Conservation (phyloP, 1,140 invertebrate genomes). For the Cyrtorhinus lividipennis region DNA sequence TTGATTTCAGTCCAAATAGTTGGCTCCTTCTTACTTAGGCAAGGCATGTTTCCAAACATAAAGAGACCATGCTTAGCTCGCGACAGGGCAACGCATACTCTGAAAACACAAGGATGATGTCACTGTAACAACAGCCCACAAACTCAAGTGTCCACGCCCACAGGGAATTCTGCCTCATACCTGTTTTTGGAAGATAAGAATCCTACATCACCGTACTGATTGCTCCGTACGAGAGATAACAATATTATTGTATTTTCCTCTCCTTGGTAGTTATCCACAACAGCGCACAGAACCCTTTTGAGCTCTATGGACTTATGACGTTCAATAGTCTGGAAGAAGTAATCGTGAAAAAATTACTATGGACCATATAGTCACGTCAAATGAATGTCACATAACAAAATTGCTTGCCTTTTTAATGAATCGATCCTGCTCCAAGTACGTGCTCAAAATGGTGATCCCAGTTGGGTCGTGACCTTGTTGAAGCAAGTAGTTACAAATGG, state of each 20-base stretch:
- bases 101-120: no score
- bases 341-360: background rate
- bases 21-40: background rate
- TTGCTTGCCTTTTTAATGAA: background rate
- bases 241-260: constrained; percentile 75
- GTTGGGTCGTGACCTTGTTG: background rate
- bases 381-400: background rate
- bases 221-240: constrained; percentile 66
- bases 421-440: background rate
- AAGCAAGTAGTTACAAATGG: background rate
- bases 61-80: constrained; percentile 55
- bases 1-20: background rate
- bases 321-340: background rate
- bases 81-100: constrained; percentile 67
- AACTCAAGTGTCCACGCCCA: no score
- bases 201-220: constrained; percentile 49
- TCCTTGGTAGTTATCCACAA: constrained; percentile 73
- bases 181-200: constrained; percentile 62
- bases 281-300: constrained; percentile 40
- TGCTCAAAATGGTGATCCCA: background rate
- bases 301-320: background rate
- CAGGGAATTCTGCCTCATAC: no score
- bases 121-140: no score
- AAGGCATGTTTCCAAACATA: constrained; percentile 41
- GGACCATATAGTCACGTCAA: background rate